Percentiles rank a stretch among this genome's conserved stretches.
phyloP scores from a whole-genome alignment of 2,888 invertebrate genomes.

The Atherix ibis region DNA sequence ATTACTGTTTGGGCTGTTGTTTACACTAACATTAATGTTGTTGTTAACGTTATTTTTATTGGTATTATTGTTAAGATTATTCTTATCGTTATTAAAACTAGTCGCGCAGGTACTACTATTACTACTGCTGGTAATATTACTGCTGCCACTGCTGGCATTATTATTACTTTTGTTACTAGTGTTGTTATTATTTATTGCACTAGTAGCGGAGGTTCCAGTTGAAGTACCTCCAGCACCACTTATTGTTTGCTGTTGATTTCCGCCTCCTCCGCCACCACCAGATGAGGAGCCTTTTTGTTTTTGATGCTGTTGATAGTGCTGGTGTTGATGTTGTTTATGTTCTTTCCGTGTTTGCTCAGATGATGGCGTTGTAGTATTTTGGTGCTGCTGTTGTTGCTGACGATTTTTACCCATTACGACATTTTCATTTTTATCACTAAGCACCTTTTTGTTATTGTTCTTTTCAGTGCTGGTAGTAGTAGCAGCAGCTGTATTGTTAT shows the following conservation, averaged over 20 bases:
- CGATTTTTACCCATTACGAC: constrained; percentile 18
- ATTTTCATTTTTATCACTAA: constrained; percentile 7
- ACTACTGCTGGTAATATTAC: no score
- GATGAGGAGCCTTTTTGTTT: no score
- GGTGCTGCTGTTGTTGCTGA: constrained; percentile 25
- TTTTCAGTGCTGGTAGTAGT: constrained; percentile 5
- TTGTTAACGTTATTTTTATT: constrained; percentile 32
- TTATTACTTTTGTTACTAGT: no score
- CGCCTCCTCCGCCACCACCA: no score
- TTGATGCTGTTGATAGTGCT: no score
- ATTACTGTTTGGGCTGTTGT: background rate
- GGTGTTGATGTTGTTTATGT: no score
- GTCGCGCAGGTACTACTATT: constrained; percentile 10
- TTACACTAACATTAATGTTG: background rate
- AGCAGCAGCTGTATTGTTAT: background rate
- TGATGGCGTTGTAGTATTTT: background rate
- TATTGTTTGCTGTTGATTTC: no score
- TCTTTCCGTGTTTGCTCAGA: no score
- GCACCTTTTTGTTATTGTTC: constrained; percentile 9
- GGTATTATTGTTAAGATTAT: constrained; percentile 34
- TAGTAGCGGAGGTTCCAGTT: no score
- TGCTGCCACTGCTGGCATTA: background rate
- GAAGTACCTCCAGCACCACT: no score
- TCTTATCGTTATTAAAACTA: no score
- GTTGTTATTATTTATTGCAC: no score